Conservation (phyloP, 2,888 invertebrate genomes). For the Limnephilus auricula region DNA sequence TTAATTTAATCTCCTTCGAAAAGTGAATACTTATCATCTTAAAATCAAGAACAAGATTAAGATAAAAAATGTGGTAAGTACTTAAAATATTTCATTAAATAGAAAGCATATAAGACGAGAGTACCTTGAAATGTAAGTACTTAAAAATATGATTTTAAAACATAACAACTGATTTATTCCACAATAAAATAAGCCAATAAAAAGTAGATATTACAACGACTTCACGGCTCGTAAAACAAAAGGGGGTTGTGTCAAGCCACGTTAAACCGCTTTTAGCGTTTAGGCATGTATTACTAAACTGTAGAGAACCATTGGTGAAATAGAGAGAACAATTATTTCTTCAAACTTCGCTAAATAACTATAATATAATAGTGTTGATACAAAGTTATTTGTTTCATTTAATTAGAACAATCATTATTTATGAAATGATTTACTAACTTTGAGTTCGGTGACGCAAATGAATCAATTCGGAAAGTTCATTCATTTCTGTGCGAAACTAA, state of each 20-base stretch:
- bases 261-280: constrained; percentile 10
- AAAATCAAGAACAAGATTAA: background rate
- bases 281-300: background rate
- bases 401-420: too few relatives aligned
- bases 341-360: too few relatives aligned
- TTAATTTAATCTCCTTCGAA: too few relatives aligned
- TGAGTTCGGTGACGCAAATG: background rate
- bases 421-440: too few relatives aligned
- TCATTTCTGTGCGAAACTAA: background rate
- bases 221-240: constrained; percentile 59
- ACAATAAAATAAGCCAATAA: constrained; percentile 7
- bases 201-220: background rate
- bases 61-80: background rate
- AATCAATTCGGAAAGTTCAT: background rate
- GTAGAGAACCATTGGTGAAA: background rate
- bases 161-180: background rate
- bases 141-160: background rate
- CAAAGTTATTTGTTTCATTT: too few relatives aligned
- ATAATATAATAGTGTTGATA: too few relatives aligned
- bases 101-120: background rate
- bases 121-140: background rate
- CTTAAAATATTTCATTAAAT: background rate
- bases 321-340: too few relatives aligned
- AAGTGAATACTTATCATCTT: too few relatives aligned
- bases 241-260: constrained; percentile 19